These are phyloP conservation scores for Laothoe populi DNA, from an alignment of 2,888 invertebrate species.

Conservation along the genomic window DNA sequence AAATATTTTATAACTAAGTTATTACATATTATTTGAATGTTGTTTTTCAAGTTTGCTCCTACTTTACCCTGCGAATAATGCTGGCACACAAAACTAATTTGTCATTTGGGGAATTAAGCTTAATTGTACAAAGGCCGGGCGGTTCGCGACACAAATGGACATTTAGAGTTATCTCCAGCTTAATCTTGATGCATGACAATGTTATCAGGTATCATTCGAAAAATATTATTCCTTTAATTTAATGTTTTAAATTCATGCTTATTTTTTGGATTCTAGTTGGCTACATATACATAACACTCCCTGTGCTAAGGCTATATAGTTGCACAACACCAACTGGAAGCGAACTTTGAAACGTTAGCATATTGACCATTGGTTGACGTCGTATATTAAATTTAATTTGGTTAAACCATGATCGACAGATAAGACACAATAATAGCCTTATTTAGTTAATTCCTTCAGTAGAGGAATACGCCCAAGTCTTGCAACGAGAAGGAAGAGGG, in stretches of 20 bases:
- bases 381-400: no score
- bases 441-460: no score
- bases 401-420: no score
- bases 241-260: neutral
- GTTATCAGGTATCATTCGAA: neutral
- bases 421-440: no score
- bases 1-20: no score
- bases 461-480: no score
- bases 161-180: neutral
- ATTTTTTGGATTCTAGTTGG: neutral
- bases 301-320: no score
- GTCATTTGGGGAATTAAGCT: constrained; percentile 3
- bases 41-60: neutral
- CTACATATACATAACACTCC: neutral
- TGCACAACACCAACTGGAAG: no score
- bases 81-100: constrained; percentile 3
- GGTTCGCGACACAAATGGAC: constrained; percentile 7
- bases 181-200: constrained; percentile 5
- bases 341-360: no score
- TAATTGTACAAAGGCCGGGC: constrained; percentile 7
- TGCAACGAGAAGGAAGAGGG: no score
- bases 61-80: neutral
- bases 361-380: no score
- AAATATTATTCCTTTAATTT: neutral
- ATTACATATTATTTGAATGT: no score